phyloP scores from a whole-genome alignment of 2,888 invertebrate genomes.

The Griposia aprilina region DNA sequence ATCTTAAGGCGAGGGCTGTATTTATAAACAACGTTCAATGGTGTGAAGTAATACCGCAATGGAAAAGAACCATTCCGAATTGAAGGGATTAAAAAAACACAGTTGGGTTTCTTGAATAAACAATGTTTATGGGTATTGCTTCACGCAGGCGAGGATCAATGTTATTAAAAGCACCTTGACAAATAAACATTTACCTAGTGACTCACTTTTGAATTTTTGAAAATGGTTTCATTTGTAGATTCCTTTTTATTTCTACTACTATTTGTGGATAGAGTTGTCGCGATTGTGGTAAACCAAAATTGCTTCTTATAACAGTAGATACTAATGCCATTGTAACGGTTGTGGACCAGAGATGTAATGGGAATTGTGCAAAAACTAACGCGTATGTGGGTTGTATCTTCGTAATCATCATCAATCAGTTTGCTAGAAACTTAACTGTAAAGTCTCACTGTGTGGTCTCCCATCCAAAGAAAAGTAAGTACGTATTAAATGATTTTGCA shows the following conservation, averaged over 20 bases:
- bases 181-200: slow-evolving; percentile 28
- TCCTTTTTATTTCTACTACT: background rate
- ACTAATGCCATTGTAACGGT: slow-evolving; percentile 69
- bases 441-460: background rate
- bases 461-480: background rate
- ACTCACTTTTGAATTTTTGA: slow-evolving; percentile 4
- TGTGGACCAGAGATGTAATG: slow-evolving; percentile 67
- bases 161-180: slow-evolving; percentile 46
- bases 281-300: slow-evolving; percentile 53
- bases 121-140: slow-evolving; percentile 65
- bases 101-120: slow-evolving; percentile 61
- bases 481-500: background rate
- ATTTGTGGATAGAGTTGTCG: slow-evolving; percentile 2
- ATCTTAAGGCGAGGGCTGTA: slow-evolving; percentile 76
- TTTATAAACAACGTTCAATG: slow-evolving; percentile 81
- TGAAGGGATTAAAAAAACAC: slow-evolving; percentile 65
- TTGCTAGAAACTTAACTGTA: slow-evolving; percentile 45
- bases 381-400: slow-evolving; percentile 59
- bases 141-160: slow-evolving; percentile 32
- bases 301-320: slow-evolving; percentile 65
- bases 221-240: background rate
- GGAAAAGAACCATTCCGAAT: slow-evolving; percentile 70
- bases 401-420: slow-evolving; percentile 72
- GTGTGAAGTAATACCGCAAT: slow-evolving; percentile 77
- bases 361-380: slow-evolving; percentile 74